Percentiles rank a stretch among this genome's conserved stretches.
Conservation (phyloP, 2,113 vertebrate genomes). For the Lucifuga dentata region DNA sequence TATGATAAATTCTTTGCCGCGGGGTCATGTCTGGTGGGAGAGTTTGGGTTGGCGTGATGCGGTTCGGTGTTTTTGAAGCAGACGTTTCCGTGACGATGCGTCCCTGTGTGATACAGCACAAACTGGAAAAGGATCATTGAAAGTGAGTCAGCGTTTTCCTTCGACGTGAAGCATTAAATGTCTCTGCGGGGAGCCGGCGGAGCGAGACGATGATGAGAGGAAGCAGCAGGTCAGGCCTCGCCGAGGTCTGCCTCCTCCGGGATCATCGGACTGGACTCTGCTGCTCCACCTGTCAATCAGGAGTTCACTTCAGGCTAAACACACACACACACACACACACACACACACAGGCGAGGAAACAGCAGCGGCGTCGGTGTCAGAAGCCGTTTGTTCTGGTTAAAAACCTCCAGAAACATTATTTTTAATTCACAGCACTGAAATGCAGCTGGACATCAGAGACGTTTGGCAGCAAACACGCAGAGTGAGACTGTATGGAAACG, state of each 20-base stretch:
- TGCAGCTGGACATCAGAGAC: slow-evolving; percentile 40
- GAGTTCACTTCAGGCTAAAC: slow-evolving; percentile 37
- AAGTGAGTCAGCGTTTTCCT: not conserved
- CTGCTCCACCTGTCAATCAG: slow-evolving; percentile 39
- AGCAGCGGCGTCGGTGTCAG: not conserved
- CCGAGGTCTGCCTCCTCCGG: slow-evolving; percentile 29
- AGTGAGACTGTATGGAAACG: slow-evolving; percentile 48
- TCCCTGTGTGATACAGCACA: no score
- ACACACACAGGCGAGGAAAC: slow-evolving; percentile 6
- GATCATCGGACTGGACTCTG: slow-evolving; percentile 27
- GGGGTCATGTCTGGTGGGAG: no score
- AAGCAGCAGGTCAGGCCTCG: slow-evolving; percentile 43
- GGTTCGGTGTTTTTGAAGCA: no score
- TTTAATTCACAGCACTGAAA: slow-evolving; percentile 26
- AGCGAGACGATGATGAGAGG: slow-evolving; percentile 30
- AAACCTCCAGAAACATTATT: slow-evolving; percentile 21
- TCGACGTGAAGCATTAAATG: slow-evolving; percentile 1
- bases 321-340: not conserved
- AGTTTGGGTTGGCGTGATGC: no score
- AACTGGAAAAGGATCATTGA: not conserved
- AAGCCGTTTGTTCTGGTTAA: not conserved
- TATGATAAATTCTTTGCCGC: no score
- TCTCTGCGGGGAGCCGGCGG: not conserved
- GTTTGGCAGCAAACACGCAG: slow-evolving; percentile 9
- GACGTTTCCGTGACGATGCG: no score